Evolutionary conservation across 2,113 vertebrate species (phyloP).

Genomic region (Polyodon spathula): DNA sequence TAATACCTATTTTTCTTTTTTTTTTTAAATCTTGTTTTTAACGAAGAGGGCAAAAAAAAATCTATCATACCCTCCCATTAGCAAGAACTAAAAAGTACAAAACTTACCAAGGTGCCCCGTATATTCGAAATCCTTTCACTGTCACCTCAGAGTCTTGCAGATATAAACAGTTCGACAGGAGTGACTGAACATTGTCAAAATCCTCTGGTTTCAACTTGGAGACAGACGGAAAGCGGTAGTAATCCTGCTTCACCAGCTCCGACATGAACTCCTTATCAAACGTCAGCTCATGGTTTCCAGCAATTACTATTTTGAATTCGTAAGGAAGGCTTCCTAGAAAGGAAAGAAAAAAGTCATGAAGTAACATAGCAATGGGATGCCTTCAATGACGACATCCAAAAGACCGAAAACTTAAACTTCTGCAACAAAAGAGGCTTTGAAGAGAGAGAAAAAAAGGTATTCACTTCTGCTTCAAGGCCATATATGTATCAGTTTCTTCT

Average conservation of each 20-base stretch:
- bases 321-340: constrained; percentile 88
- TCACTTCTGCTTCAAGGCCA: not conserved
- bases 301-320: constrained; percentile 98
- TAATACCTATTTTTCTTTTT: no score
- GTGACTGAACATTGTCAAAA: constrained; percentile 97
- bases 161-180: constrained; percentile 98
- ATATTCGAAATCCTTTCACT: constrained; percentile 97
- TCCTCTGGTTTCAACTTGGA: constrained; percentile 99
- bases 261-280: constrained; percentile 99
- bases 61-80: not conserved
- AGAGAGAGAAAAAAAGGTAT: not conserved
- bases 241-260: constrained; percentile 98
- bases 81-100: not conserved
- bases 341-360: constrained; percentile 1
- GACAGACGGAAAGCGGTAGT: constrained; percentile 97
- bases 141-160: constrained; percentile 96
- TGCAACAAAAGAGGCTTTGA: not conserved
- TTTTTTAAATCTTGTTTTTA: no score
- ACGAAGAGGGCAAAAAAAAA: no score
- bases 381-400: not conserved
- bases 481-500: no score
- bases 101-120: constrained; percentile 94
- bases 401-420: no score
- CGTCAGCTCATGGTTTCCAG: constrained; percentile 97
- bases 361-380: no score